Conservation (phyloP, 2,113 vertebrate genomes). For the Odontesthes bonariensis region DNA sequence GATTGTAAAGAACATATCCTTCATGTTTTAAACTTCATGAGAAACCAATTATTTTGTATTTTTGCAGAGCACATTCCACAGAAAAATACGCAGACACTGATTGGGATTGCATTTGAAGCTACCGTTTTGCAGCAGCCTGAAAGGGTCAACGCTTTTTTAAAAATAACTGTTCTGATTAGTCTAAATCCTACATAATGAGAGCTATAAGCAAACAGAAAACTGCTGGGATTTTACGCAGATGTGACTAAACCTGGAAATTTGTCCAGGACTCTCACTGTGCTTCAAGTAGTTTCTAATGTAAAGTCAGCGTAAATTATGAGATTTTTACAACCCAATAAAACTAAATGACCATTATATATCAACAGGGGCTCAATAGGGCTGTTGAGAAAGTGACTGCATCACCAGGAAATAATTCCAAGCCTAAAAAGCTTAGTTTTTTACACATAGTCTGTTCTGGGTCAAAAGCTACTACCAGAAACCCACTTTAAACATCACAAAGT, state of each 20-base stretch:
- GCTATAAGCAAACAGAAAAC: slow-evolving; percentile 25
- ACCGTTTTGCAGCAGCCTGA: slow-evolving; percentile 8
- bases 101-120: not conserved
- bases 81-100: not conserved
- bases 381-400: slow-evolving; percentile 39
- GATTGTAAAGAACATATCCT: no score
- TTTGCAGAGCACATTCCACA: not conserved
- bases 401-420: slow-evolving; percentile 44
- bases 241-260: slow-evolving; percentile 47
- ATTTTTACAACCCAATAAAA: slow-evolving; percentile 61
- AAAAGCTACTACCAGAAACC: slow-evolving; percentile 7
- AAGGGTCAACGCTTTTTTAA: not conserved
- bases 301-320: slow-evolving; percentile 61
- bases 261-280: slow-evolving; percentile 38
- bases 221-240: slow-evolving; percentile 41
- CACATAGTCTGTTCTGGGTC: slow-evolving; percentile 32
- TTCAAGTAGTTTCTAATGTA: slow-evolving; percentile 48
- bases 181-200: slow-evolving; percentile 18
- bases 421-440: slow-evolving; percentile 29
- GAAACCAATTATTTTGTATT: not conserved
- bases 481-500: not conserved
- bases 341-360: slow-evolving; percentile 58
- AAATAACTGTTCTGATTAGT: slow-evolving; percentile 4
- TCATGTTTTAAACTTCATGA: no score
- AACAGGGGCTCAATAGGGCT: slow-evolving; percentile 56